Evolutionary conservation across 2,888 invertebrate species (phyloP).

Genomic region (Hydriomena furcata): DNA sequence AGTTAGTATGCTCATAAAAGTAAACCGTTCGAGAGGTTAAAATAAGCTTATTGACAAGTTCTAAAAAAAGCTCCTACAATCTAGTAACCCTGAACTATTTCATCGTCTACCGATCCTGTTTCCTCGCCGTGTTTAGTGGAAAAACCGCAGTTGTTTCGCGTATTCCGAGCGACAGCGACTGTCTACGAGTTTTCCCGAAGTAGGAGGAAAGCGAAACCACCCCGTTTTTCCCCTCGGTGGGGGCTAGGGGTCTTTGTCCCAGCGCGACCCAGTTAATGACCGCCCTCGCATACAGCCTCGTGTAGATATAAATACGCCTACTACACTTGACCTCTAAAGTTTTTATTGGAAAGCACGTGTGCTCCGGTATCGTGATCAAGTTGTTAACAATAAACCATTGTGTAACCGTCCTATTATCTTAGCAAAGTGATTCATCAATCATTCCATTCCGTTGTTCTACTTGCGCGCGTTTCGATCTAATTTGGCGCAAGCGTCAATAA

Average conservation of each 20-base stretch:
- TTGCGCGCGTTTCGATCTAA: slow-evolving; percentile 31
- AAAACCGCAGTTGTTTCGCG: slow-evolving; percentile 58
- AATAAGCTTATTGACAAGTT: slow-evolving; percentile 3
- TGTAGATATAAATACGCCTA: slow-evolving; percentile 82
- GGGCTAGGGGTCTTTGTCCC: slow-evolving; percentile 76
- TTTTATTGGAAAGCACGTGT: slow-evolving; percentile 82
- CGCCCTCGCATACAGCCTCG: slow-evolving; percentile 78
- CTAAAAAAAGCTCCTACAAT: slow-evolving; percentile 25
- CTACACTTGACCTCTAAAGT: slow-evolving; percentile 84
- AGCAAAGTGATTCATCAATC: slow-evolving; percentile 26
- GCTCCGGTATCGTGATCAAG: slow-evolving; percentile 62
- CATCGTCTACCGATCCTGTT: slow-evolving; percentile 33
- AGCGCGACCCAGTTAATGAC: slow-evolving; percentile 82
- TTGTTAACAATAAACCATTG: slow-evolving; percentile 62
- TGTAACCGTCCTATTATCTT: slow-evolving; percentile 17
- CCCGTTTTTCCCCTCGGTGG: slow-evolving; percentile 57
- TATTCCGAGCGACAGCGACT: slow-evolving; percentile 50
- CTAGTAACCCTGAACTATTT: slow-evolving; percentile 33
- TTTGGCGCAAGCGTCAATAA: slow-evolving; percentile 47
- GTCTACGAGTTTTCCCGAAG: slow-evolving; percentile 44
- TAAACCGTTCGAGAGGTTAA: neutral
- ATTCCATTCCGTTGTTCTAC: slow-evolving; percentile 13
- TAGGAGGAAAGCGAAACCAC: slow-evolving; percentile 73
- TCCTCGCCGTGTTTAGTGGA: slow-evolving; percentile 51
- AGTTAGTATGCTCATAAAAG: no score